Evolutionary conservation across 1,140 invertebrate species (phyloP).

Genomic region (Drosophila subobscura): DNA sequence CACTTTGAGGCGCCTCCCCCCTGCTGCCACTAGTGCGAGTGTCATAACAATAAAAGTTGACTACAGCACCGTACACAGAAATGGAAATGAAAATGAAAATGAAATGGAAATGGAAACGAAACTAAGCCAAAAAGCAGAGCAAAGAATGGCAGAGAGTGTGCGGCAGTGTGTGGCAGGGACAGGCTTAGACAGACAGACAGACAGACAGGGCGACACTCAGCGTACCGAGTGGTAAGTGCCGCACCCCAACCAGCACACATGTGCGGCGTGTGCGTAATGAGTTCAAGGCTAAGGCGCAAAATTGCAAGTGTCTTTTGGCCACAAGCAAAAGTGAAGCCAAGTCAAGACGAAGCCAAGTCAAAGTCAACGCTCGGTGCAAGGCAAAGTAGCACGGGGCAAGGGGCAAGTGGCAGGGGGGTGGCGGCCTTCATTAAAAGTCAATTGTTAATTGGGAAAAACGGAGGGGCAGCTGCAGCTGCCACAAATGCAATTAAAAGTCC

Average conservation of each 20-base stretch:
- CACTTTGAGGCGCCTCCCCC: slow-evolving; percentile 3
- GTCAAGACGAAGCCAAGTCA: slow-evolving; percentile 11
- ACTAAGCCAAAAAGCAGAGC: slow-evolving; percentile 26
- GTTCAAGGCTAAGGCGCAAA: slow-evolving; percentile 63
- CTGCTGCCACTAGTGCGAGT: slow-evolving; percentile 23
- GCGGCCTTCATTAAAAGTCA: slow-evolving; percentile 65
- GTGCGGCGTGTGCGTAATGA: slow-evolving; percentile 70
- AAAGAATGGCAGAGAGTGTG: not conserved
- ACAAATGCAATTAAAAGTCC: slow-evolving; percentile 69
- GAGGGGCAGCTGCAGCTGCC: slow-evolving; percentile 12
- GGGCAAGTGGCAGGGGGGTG: too few species aligned
- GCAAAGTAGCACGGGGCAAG: too few species aligned
- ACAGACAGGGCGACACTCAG: too few species aligned
- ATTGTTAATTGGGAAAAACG: slow-evolving; percentile 68
- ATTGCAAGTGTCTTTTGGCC: slow-evolving; percentile 44
- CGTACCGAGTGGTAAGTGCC: too few species aligned
- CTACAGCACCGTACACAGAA: slow-evolving; percentile 51
- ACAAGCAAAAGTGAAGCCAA: slow-evolving; percentile 33
- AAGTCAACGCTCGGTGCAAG: too few species aligned
- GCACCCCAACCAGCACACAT: slow-evolving; percentile 1
- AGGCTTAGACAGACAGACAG: not conserved
- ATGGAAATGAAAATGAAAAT: slow-evolving; percentile 71
- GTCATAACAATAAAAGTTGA: slow-evolving; percentile 78
- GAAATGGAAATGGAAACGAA: slow-evolving; percentile 40
- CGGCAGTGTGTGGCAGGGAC: not conserved